Evolutionary conservation across 2,797 vertebrate species (phyloP).

Genomic region (Anomalospiza imberbis): DNA sequence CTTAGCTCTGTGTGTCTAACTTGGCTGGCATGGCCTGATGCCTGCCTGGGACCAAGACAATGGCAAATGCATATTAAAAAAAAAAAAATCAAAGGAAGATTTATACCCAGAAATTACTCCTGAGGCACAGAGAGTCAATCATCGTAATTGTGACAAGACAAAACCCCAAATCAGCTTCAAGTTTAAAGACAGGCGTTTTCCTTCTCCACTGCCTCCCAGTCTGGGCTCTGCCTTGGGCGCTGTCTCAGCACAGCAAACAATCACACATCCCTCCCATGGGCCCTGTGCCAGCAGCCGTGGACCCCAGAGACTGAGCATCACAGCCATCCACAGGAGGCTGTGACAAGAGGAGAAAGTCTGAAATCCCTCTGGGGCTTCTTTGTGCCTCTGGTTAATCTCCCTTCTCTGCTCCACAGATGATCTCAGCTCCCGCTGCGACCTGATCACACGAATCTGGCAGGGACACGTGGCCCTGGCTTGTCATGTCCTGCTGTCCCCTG

Average conservation of each 20-base stretch:
- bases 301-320: not conserved
- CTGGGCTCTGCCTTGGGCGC: not conserved
- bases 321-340: accelerated
- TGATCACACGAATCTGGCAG: not conserved
- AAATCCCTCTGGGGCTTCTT: not conserved
- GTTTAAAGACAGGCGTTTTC: not conserved
- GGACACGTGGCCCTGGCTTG: not conserved
- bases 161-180: not conserved
- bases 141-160: not conserved
- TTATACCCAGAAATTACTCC: not conserved
- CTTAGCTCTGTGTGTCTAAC: not conserved
- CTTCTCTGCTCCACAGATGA: not conserved
- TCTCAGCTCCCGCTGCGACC: not conserved
- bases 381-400: not conserved
- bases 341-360: not conserved
- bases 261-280: not conserved
- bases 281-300: not conserved
- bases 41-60: not conserved
- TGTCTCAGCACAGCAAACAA: not conserved
- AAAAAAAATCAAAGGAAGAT: not conserved
- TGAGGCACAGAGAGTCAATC: not conserved
- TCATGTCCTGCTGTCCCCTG: not conserved
- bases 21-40: not conserved
- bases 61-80: not conserved
- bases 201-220: not conserved